Base-by-base conservation (phyloP, 1,140 invertebrate species). In the Chionoecetes opilio region DNA sequence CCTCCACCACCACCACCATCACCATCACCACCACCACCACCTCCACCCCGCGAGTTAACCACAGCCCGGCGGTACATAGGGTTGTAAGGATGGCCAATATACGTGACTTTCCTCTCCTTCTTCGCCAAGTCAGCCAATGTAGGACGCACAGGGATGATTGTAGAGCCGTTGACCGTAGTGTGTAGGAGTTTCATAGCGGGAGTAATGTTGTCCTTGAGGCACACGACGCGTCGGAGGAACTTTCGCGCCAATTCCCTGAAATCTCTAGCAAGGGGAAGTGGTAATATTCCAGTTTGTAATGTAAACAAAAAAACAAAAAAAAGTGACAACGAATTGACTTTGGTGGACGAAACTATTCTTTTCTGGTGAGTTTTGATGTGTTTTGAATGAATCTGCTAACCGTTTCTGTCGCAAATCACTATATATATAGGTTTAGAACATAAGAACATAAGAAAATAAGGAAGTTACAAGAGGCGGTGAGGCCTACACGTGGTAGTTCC, bases 31-130 rank as follows among this genome's bases (percentile, higher is more conserved):
- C 26, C 34, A 53, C 29, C 11, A 17, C 17, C 14, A 82, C 34
- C 11, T 34, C 11, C 82, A 9, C 3, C 14, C n/a, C 84, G 34
- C 0, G 37, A 46, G 82, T 95, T 95, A 0, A 75, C 53, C 26
- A 87, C 32, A 26, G 94, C 94, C 11, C 87, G 86, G 21, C 89
- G 94, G 41, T 38, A 75, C 17, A 87, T 75, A 0, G 91, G 82
- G 82, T 92, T 95, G 32, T 92, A 95, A 0, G 94, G 90, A 37
- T 95, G n/a, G 1, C 88, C 46, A 11, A 35, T 84, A 63, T 86
- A 95, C n/a, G 41, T 41, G 35, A 38, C 82, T 38, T 53, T 88
- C 32, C 82, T 82, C 35, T 85, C 35, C 3, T 37, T 9, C 14
- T 87, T 46, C 2, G 34, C 32, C 11, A 95, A 46, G 9, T 95